Conservation (phyloP, 1,140 invertebrate genomes). For the Diuraphis noxia region DNA sequence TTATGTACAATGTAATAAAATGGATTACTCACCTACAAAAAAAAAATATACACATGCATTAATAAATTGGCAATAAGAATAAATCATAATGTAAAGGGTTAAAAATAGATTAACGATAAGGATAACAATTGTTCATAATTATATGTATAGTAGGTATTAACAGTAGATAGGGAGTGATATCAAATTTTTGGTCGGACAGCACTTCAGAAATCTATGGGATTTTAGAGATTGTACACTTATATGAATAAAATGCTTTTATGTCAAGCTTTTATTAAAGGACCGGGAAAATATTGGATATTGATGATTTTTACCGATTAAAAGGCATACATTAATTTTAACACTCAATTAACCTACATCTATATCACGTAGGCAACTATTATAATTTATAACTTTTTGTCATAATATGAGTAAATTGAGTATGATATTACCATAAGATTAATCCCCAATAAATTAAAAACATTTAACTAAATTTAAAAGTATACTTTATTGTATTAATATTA, state of each 20-base stretch:
- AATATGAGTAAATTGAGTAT: too few species aligned
- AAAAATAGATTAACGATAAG: neutral
- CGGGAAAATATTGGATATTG: too few species aligned
- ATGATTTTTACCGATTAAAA: too few species aligned
- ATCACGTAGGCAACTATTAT: too few species aligned
- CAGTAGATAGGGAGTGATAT: neutral
- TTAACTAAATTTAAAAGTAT: too few species aligned
- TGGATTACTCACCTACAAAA: slow-evolving; percentile 25
- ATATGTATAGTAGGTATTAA: neutral
- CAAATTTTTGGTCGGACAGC: neutral
- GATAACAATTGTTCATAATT: neutral
- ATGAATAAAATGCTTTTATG: neutral
- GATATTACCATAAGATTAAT: too few species aligned
- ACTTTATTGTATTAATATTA: too few species aligned
- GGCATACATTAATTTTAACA: too few species aligned
- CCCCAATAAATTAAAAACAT: too few species aligned
- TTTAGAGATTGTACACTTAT: neutral
- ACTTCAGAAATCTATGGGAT: neutral
- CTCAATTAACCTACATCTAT: too few species aligned
- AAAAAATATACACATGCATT: neutral
- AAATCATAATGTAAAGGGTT: neutral
- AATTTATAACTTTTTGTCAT: too few species aligned
- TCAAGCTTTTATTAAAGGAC: neutral
- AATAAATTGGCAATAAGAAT: neutral
- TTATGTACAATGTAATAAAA: neutral